Percentiles rank a stretch among this genome's conserved stretches.
Evolutionary conservation across 2,888 invertebrate species (phyloP).

Genomic region (Cantharis rustica): DNA sequence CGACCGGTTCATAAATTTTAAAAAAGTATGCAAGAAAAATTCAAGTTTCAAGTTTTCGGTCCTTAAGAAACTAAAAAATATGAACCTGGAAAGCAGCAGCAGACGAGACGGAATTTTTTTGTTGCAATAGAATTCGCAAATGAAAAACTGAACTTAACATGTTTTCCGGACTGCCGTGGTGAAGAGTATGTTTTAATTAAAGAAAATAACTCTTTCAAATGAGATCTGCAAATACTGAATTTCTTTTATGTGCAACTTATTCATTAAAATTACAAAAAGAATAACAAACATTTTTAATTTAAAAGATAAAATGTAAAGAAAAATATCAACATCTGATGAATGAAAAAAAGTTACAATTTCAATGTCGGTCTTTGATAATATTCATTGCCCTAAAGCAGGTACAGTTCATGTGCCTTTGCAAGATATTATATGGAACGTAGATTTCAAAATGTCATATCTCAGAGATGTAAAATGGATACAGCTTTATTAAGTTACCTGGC

Average conservation of each 20-base stretch:
- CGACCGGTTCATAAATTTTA: not conserved
- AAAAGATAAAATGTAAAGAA: not conserved
- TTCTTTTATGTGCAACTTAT: not conserved
- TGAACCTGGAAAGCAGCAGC: not conserved
- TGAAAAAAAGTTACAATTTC: constrained; percentile 12
- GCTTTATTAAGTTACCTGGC: not conserved
- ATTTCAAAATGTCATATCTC: not conserved
- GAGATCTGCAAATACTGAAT: not conserved
- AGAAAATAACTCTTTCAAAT: not conserved
- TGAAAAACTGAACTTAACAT: not conserved
- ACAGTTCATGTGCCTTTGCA: constrained; percentile 12
- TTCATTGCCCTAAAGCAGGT: constrained; percentile 1
- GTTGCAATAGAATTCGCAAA: not conserved
- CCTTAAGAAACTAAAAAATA: not conserved
- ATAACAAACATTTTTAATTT: not conserved
- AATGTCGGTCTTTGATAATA: constrained; percentile 7
- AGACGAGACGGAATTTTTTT: not conserved
- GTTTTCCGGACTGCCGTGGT: not conserved
- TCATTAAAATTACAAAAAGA: not conserved
- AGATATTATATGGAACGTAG: not conserved
- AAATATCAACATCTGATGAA: constrained; percentile 7
- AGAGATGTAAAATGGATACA: not conserved
- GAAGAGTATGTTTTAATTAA: not conserved
- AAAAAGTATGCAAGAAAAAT: not conserved
- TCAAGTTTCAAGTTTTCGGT: not conserved